Evolutionary conservation across 2,797 vertebrate species (phyloP).

Genomic region (Gallinago stenura): DNA sequence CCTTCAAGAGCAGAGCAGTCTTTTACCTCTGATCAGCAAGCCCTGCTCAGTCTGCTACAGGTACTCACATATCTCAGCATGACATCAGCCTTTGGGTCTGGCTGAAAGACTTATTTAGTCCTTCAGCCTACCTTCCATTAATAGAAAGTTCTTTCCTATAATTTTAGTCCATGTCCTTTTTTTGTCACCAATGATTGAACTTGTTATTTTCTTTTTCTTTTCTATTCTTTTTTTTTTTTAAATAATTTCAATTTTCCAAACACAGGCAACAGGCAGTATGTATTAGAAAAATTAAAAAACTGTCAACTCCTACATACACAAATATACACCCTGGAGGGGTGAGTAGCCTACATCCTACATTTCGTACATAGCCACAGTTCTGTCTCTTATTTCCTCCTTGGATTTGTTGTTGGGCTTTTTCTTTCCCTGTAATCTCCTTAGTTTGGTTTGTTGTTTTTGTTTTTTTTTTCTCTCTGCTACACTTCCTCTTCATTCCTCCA

Average conservation of each 20-base stretch:
- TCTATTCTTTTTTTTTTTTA: not conserved
- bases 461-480: not conserved
- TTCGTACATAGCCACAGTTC: not conserved
- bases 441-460: not conserved
- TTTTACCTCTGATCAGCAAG: not conserved
- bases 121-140: not conserved
- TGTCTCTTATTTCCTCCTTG: not conserved
- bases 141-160: not conserved
- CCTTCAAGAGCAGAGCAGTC: not conserved
- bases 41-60: fast-evolving
- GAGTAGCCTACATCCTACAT: not conserved
- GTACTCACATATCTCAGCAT: not conserved
- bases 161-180: not conserved
- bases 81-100: not conserved
- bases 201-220: fast-evolving
- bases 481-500: not conserved
- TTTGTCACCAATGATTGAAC: fast-evolving
- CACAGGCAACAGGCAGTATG: fast-evolving
- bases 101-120: not conserved
- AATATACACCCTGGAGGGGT: not conserved
- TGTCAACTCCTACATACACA: not conserved
- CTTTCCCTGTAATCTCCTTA: not conserved
- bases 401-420: not conserved
- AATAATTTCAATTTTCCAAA: not conserved
- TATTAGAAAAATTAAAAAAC: not conserved